phyloP scores from a whole-genome alignment of 2,113 vertebrate genomes.

The Pholis gunnellus region DNA sequence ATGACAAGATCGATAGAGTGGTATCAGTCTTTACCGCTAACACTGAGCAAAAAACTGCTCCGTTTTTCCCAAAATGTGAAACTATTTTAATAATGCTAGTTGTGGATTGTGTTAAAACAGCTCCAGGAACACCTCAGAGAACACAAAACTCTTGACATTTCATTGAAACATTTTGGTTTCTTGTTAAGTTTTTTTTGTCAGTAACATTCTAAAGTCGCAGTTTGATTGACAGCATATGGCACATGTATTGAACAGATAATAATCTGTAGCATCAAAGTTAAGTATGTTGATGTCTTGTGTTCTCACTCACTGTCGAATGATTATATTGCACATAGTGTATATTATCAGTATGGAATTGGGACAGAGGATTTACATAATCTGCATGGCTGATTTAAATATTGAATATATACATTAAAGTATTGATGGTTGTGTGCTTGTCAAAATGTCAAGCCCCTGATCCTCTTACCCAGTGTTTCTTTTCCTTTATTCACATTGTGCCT shows the following conservation, averaged over 20 bases:
- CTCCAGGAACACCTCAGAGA: background rate
- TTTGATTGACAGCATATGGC: background rate
- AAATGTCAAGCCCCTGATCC: constrained; percentile 36
- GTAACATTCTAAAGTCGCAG: no score
- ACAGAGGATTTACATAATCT: background rate
- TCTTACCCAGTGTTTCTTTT: constrained; percentile 10
- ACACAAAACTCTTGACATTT: background rate
- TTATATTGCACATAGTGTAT: background rate
- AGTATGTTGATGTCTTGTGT: background rate
- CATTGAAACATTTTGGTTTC: background rate
- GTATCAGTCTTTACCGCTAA: background rate
- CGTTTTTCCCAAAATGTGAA: background rate
- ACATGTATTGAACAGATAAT: no score
- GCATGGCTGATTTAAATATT: constrained; percentile 17
- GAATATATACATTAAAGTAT: constrained; percentile 33
- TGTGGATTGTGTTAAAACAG: background rate
- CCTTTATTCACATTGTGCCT: constrained; percentile 25
- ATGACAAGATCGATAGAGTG: background rate
- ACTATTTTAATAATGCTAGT: background rate
- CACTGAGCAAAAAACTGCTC: background rate
- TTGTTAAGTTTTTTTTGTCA: background rate
- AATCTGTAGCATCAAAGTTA: background rate
- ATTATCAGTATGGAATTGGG: background rate
- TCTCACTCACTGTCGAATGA: background rate
- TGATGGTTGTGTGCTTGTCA: constrained; percentile 13